Evolutionary conservation across 2,113 vertebrate species (phyloP).

Genomic region (Pygoscelis antarcticus): DNA sequence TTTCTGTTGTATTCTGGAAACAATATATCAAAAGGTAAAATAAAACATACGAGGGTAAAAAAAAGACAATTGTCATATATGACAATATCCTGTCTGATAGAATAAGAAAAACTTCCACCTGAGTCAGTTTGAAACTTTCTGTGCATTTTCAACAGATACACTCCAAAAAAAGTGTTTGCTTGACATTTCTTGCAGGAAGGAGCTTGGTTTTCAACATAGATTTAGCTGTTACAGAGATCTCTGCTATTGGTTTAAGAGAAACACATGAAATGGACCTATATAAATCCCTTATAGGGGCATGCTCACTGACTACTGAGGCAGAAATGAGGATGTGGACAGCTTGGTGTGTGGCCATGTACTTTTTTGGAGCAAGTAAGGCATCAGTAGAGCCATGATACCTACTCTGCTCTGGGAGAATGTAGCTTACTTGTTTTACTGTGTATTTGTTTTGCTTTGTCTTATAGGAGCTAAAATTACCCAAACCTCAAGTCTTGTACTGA

Average conservation of each 20-base stretch:
- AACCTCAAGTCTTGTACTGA: not conserved
- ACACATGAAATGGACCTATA: not conserved
- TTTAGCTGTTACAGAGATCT: not conserved
- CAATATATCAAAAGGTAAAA: not conserved
- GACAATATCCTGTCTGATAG: not conserved
- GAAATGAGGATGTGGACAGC: not conserved
- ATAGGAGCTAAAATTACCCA: constrained; percentile 17
- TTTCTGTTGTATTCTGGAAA: not conserved
- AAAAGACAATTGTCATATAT: not conserved
- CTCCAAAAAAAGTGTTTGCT: not conserved
- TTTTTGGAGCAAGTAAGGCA: constrained; percentile 53
- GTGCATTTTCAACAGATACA: not conserved
- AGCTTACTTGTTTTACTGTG: not conserved
- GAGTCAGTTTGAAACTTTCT: not conserved
- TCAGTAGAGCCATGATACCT: not conserved
- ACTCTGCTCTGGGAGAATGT: not conserved
- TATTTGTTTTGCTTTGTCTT: not conserved
- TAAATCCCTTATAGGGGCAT: not conserved
- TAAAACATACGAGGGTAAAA: not conserved
- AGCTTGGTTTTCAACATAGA: not conserved
- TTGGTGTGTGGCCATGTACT: not conserved
- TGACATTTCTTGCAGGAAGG: not conserved
- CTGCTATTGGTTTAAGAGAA: not conserved
- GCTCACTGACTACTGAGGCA: not conserved
- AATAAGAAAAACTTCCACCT: not conserved